Conservation (phyloP, 2,888 invertebrate genomes). For the Heteromurus nitidus region DNA sequence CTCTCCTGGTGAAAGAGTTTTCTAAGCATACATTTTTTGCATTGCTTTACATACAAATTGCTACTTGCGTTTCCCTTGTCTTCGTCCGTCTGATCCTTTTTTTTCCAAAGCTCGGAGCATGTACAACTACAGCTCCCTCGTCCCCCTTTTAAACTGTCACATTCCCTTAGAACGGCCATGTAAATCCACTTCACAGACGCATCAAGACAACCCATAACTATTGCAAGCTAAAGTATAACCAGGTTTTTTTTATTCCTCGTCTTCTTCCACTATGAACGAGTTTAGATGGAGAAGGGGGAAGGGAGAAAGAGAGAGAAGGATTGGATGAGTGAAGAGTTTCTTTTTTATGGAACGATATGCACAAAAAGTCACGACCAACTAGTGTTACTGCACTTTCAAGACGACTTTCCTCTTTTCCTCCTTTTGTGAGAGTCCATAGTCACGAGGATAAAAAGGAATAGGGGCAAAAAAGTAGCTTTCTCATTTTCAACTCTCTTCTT, state of each 20-base stretch:
- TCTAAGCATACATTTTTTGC: slow-evolving; percentile 33
- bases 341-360: slow-evolving; percentile 51
- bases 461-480: slow-evolving; percentile 14
- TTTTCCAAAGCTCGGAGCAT: slow-evolving; percentile 11
- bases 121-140: slow-evolving; percentile 40
- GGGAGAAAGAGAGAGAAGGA: slow-evolving; percentile 5
- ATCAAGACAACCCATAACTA: slow-evolving; percentile 58
- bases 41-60: slow-evolving; percentile 66
- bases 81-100: slow-evolving; percentile 6
- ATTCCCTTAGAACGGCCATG: slow-evolving; percentile 58
- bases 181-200: slow-evolving; percentile 57
- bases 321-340: slow-evolving; percentile 22
- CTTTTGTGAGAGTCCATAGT: neutral
- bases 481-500: neutral
- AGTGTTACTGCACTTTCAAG: slow-evolving; percentile 15
- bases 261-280: neutral
- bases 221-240: slow-evolving; percentile 20
- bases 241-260: neutral
- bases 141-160: slow-evolving; percentile 62
- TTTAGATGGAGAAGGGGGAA: slow-evolving; percentile 7
- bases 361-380: slow-evolving; percentile 52
- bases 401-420: neutral
- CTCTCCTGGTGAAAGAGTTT: neutral
- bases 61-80: slow-evolving; percentile 46
- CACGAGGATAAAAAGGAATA: neutral